Conservation (phyloP, 2,797 vertebrate genomes). For the Anisognathus igniventris region DNA sequence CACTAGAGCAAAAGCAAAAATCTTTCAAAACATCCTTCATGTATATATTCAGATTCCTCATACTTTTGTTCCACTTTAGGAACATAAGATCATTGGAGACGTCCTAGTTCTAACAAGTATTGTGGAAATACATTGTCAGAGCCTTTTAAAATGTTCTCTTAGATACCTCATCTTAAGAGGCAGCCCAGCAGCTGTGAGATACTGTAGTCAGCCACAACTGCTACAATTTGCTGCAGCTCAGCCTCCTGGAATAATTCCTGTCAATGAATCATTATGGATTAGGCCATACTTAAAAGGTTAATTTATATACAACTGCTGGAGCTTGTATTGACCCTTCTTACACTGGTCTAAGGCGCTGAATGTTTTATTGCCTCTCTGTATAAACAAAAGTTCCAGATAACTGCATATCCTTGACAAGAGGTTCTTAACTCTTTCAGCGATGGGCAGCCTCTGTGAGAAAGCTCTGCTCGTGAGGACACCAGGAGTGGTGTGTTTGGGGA, state of each 20-base stretch:
- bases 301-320: conserved; percentile 65
- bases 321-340: conserved; percentile 66
- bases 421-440: conserved; percentile 54
- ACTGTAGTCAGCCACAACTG: conserved; percentile 30
- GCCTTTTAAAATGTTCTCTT: conserved; percentile 54
- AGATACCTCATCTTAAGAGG: conserved; percentile 55
- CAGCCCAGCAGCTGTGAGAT: conserved; percentile 37
- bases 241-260: conserved; percentile 60
- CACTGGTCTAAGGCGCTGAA: conserved; percentile 49
- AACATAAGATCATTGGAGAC: conserved; percentile 56
- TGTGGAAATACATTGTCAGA: conserved; percentile 64
- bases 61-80: conserved; percentile 59
- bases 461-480: rapidly evolving
- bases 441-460: not conserved
- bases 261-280: conserved; percentile 66
- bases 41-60: conserved; percentile 64
- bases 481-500: not conserved
- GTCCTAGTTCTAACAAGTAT: conserved; percentile 50
- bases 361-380: conserved; percentile 65
- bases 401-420: conserved; percentile 34
- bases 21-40: conserved; percentile 66
- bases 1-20: conserved; percentile 43
- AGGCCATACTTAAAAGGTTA: conserved; percentile 62
- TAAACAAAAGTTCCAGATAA: conserved; percentile 67
- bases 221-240: conserved; percentile 55